phyloP scores from a whole-genome alignment of 2,797 vertebrate genomes.

The Novumbra hubbsi region DNA sequence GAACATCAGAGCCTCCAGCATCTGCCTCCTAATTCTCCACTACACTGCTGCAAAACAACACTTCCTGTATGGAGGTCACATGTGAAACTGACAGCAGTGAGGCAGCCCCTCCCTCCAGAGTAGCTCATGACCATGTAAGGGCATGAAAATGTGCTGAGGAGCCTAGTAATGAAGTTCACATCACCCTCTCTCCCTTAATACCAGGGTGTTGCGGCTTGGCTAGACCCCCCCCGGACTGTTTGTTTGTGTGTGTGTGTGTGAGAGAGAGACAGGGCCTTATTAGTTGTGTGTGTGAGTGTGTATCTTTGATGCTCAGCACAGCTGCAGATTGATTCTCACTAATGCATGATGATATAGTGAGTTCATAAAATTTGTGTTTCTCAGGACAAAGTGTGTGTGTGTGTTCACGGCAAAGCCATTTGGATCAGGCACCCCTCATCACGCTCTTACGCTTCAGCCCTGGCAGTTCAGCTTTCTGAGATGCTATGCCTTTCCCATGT shows the following conservation, averaged over 20 bases:
- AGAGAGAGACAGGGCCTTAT: conserved; percentile 38
- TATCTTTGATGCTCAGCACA: conserved; percentile 15
- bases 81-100: conserved; percentile 58
- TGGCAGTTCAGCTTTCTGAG: neutral
- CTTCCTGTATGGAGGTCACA: conserved; percentile 76
- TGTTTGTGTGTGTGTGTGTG: neutral
- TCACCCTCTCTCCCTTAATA: conserved; percentile 7
- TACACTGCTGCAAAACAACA: conserved; percentile 36
- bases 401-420: neutral
- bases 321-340: conserved; percentile 58
- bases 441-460: neutral
- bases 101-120: conserved; percentile 38
- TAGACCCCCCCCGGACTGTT: conserved; percentile 1
- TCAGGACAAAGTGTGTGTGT: neutral
- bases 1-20: neutral
- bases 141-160: conserved; percentile 58
- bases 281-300: conserved; percentile 42
- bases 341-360: conserved; percentile 47
- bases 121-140: conserved; percentile 78
- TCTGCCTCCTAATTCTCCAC: conserved; percentile 5
- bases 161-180: conserved; percentile 9
- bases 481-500: neutral
- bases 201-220: conserved; percentile 2
- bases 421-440: neutral
- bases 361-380: conserved; percentile 29